Conservation (phyloP, 2,113 vertebrate species). For the Pachyramphus minor region DNA sequence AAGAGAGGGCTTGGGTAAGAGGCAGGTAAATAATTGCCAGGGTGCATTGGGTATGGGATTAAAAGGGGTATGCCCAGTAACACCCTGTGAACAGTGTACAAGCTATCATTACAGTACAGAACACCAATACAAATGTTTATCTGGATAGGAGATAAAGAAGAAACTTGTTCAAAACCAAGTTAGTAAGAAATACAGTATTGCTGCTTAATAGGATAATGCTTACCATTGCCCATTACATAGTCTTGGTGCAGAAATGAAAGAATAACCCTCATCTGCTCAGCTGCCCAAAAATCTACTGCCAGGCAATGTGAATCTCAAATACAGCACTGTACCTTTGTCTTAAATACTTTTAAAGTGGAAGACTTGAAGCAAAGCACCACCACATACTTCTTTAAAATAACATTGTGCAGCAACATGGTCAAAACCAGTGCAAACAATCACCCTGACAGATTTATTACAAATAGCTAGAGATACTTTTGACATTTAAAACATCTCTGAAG, state of each 20-base stretch:
- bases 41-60: neutral
- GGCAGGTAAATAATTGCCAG: neutral
- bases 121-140: neutral
- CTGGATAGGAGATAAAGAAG: neutral
- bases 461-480: neutral
- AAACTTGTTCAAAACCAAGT: neutral
- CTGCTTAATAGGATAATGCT: neutral
- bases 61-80: neutral
- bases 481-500: neutral
- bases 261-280: neutral
- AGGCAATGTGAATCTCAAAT: neutral
- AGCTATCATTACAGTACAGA: neutral
- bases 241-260: neutral
- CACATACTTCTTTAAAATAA: neutral
- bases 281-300: neutral
- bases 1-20: neutral
- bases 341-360: neutral
- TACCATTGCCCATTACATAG: neutral
- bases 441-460: neutral
- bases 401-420: neutral
- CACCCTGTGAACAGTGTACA: neutral
- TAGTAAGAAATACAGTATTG: neutral
- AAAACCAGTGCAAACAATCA: neutral
- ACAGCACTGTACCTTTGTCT: neutral
- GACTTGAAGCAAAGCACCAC: neutral